Base-by-base conservation (phyloP, 1,140 invertebrate species). In the Doryteuthis pealeii region DNA sequence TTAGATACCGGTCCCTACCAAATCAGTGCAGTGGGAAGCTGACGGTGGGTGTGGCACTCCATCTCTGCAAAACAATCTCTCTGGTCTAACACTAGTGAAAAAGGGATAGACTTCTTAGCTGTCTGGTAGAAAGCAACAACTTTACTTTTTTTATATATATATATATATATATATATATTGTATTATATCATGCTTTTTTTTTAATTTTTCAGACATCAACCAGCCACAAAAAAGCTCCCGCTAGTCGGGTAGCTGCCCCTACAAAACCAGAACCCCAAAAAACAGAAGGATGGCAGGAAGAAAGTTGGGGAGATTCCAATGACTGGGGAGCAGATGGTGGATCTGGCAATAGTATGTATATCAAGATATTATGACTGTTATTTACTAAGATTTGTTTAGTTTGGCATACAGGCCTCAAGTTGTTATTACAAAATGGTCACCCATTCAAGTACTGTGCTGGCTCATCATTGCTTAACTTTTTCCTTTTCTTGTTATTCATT, bases 271-370 rank as follows among this genome's bases (percentile, higher is more conserved):
- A n/a, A 62, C n/a, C 31, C 30, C 74, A 18, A n/a, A 26, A 22
- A 72, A 70, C 65, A n/a, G 66, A 32, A 49, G 71, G n/a, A 18
- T 72, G 75, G 43, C 65, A 73, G 32, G 72, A 70, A 12, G 69
- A 70, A n/a, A 33, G 28, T 18, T 70, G 77, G 31, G 73, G n/a
- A 10, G 76, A 77, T 30, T 62, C 72, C 68, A 79, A 78, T 32
- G 80, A 77, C n/a, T 83, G 80, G 43, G 79, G 77, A 74, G 79
- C 74, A 14, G 78, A 80, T 26, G 74, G 73, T 58, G 72, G 74
- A 6, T 82, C 78, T 80, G 77, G 72, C 26, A 72, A 45, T 31
- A 70, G 71, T 74, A 70, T 31, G 78, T 78, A 33, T 69, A 74
- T 12, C 80, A 80, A 77, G 78, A 62, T 31, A 71, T 69, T 74